Evolutionary conservation across 1,140 invertebrate species (phyloP), one percentile per base, ranked within the genome.

Genomic region (Homarus americanus): DNA sequence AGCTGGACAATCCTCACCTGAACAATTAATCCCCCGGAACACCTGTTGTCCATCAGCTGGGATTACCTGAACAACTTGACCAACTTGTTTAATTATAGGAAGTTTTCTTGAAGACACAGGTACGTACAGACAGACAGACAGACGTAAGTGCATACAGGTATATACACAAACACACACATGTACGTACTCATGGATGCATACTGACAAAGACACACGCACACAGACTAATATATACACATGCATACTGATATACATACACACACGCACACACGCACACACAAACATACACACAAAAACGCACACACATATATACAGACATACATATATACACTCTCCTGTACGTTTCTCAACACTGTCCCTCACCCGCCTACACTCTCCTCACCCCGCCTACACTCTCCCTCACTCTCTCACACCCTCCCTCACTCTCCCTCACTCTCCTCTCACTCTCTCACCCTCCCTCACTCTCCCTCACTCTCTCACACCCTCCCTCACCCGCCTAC

Each of bases 231-330:
- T 9, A 49, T n/a, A n/a, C n/a, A n/a, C n/a, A n/a, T n/a, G n/a
- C n/a, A n/a, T n/a, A n/a, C n/a, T n/a, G n/a, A 80, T 41, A 80
- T 32, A 80, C 78, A 78, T 41, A 49, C 78, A 80, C 78, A 80
- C 78, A 80, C 78, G 49, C 78, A 80, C 78, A 53, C 75, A 53
- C 78, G 32, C 78, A 53, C 41, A 80, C 41, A 53, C 78, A 53
- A 40, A n/a, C 72, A n/a, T 5, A 73, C 24, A 73, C n/a, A n/a
- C 24, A 10, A 17, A 17, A 49, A 49, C 9, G 44, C 9, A 49
- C n/a, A n/a, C n/a, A n/a, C n/a, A n/a, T n/a, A n/a, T n/a, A n/a
- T n/a, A n/a, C n/a, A n/a, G n/a, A n/a, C n/a, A n/a, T n/a, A n/a
- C n/a, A n/a, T n/a, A n/a, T n/a, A n/a, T n/a, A n/a, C n/a, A n/a